Base-by-base conservation (phyloP, 1,140 invertebrate species). In the Aphelinus atriplicis region DNA sequence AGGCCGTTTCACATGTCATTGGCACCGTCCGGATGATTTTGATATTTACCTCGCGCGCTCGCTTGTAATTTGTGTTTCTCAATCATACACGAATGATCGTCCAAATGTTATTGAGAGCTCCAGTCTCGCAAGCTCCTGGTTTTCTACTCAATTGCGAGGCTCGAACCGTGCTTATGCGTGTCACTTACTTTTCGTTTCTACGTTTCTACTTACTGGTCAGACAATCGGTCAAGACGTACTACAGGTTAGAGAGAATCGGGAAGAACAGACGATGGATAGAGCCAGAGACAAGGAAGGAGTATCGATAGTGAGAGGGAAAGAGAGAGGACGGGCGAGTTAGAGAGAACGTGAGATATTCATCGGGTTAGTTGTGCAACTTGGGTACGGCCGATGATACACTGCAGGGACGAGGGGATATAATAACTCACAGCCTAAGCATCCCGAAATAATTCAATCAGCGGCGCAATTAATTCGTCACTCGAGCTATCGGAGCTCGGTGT, bases 221-320 rank as follows among this genome's bases (percentile, higher is more conserved):
- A 26, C 26, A 26, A 26, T 26, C 26, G 67, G 53, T 73, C 67
- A 61, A 66, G 66, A 61, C 56, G 61, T 64, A 73, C 42, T 56
- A 67, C 10, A 60, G 42, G 53, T 73, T n/a, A 73, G 9, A 60
- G 63, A n/a, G 43, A 61, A 10, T 61, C 48, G 61, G 26, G 63
- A 46, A 71, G 7, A 45, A 45, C 3, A 71, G 50, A 2, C 9
- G 50, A 7, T 47, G 51, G 3, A 56, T 47, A 26, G 26, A 26
- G 26, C 26, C 26, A 50, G 2, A 64, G 2, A 47, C 0, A 9
- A 26, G 70, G 48, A 48, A 26, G 9, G 9, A 26, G 26, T 26
- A 26, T 26, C 26, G 57, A 61, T 1, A 51, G 7, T 45, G 9
- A 7, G 6, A 56, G 42, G 10, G 42, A 3, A 56, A 26, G 46